A percentile compares a stretch with the other conserved stretches of the same genome.
phyloP scores from a whole-genome alignment of 2,797 vertebrate species.

The Notamacropus eugenii region DNA sequence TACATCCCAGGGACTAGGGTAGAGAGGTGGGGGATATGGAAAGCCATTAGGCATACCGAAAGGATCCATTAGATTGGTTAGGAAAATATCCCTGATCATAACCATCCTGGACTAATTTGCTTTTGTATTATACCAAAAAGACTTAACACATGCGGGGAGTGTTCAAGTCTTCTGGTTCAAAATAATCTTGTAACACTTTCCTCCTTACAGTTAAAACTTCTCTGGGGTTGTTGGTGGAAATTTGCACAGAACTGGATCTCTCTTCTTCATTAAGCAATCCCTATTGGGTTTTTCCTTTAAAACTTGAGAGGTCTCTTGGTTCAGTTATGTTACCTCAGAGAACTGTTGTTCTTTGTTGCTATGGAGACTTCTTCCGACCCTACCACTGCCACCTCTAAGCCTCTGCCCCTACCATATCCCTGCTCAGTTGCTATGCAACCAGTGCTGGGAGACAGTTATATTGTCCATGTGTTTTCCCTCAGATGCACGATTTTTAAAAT shows the following conservation, averaged over 20 bases:
- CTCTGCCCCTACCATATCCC: conserved; percentile 21
- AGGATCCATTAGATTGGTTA: conserved; percentile 6
- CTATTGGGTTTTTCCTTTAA: not conserved
- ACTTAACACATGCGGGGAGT: not conserved
- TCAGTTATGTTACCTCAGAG: conserved; percentile 24
- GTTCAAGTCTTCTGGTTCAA: conserved; percentile 11
- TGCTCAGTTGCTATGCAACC: conserved; percentile 76
- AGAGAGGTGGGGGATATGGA: not conserved
- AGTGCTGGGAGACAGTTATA: conserved; percentile 47
- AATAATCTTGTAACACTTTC: conserved; percentile 12
- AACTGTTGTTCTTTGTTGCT: conserved; percentile 17
- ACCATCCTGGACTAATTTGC: not conserved
- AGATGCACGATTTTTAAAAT: conserved; percentile 45
- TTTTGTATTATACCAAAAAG: conserved; percentile 31
- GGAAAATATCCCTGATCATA: not conserved
- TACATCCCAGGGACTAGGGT: not conserved
- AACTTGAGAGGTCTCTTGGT: not conserved
- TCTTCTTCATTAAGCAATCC: not conserved
- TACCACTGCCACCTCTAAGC: not conserved
- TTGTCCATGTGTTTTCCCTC: conserved; percentile 51
- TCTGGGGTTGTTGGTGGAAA: conserved; percentile 4
- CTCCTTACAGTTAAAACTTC: conserved; percentile 16
- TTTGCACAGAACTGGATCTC: conserved; percentile 3
- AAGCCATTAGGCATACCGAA: not conserved
- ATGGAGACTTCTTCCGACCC: not conserved